Conservation (phyloP, 2,888 invertebrate genomes). For the Himalopsyche tibetana region DNA sequence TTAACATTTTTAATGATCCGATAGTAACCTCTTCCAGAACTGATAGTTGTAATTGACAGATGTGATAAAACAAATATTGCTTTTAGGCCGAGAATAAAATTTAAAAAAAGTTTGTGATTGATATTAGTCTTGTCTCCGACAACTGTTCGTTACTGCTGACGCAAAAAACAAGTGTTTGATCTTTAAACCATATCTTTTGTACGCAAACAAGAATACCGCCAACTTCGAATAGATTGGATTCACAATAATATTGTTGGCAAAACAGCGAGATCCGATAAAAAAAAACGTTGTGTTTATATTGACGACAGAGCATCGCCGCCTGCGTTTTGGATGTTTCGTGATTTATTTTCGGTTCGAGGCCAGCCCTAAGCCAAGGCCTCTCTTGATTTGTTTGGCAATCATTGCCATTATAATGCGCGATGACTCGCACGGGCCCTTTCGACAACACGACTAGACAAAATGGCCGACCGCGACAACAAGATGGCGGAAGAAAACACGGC, state of each 20-base stretch:
- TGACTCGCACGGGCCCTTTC: neutral
- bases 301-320: neutral
- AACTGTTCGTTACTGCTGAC: too few relatives aligned
- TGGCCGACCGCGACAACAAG: neutral
- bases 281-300: neutral
- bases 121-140: too few relatives aligned
- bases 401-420: neutral
- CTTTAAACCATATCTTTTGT: too few relatives aligned
- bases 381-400: conserved; percentile 7
- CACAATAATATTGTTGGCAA: neutral
- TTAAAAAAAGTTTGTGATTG: too few relatives aligned
- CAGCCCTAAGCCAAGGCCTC: neutral
- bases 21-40: too few relatives aligned
- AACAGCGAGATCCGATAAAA: neutral
- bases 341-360: conserved; percentile 19
- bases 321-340: neutral
- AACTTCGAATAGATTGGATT: neutral
- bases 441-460: neutral
- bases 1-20: too few relatives aligned
- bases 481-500: neutral
- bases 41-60: too few relatives aligned
- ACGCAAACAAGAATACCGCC: neutral
- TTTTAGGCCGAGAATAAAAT: too few relatives aligned
- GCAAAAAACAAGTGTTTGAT: too few relatives aligned
- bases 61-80: too few relatives aligned